Conservation (phyloP, 2,113 vertebrate species). For the Rhodinocichla rosea region DNA sequence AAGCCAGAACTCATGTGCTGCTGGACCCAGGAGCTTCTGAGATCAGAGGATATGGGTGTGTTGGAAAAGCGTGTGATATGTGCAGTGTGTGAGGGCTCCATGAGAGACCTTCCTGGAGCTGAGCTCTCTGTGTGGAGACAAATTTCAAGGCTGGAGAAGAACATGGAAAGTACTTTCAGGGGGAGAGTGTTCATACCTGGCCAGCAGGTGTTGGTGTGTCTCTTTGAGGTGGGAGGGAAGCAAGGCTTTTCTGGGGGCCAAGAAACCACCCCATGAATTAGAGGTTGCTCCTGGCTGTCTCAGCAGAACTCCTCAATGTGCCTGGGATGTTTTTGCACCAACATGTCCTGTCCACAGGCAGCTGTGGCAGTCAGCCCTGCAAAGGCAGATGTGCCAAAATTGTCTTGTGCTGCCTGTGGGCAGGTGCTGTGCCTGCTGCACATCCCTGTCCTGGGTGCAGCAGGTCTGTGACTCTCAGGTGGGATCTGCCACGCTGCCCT, state of each 20-base stretch:
- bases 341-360: fast-evolving
- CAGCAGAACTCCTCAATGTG: neutral
- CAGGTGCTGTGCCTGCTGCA: neutral
- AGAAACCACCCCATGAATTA: neutral
- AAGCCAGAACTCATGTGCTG: neutral
- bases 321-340: neutral
- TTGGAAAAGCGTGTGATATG: fast-evolving
- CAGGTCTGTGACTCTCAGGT: fast-evolving
- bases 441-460: neutral
- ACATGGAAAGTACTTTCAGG: neutral
- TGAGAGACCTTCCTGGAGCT: neutral
- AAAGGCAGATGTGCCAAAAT: neutral
- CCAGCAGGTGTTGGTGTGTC: neutral
- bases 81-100: neutral
- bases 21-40: neutral
- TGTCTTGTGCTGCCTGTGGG: neutral
- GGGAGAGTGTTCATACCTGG: neutral
- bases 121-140: neutral
- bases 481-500: neutral
- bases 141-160: neutral
- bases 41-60: neutral
- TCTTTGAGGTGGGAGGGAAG: neutral
- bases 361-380: neutral
- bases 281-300: neutral
- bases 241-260: neutral